Evolutionary conservation across 2,888 invertebrate genomes (phyloP).

Genomic region (Pyrrhosoma nymphula): DNA sequence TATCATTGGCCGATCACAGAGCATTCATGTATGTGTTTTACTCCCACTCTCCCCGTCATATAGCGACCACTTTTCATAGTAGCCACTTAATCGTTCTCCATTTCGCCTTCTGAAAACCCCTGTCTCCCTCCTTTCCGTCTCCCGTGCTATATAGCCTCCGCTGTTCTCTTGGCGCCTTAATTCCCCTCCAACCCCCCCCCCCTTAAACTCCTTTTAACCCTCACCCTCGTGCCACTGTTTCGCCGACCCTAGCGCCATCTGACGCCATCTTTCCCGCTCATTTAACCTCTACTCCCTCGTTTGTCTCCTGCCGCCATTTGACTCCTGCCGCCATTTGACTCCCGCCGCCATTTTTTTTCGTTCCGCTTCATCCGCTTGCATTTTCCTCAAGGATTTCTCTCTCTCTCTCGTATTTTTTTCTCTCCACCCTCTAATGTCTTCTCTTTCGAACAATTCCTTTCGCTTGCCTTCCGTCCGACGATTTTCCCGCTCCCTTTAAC

Average conservation of each 20-base stretch:
- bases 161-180: neutral
- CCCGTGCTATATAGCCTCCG: neutral
- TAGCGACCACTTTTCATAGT: neutral
- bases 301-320: neutral
- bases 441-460: neutral
- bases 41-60: neutral
- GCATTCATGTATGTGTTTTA: neutral
- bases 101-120: neutral
- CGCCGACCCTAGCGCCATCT: neutral
- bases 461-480: neutral
- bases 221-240: neutral
- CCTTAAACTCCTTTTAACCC: neutral
- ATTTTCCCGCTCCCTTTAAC: neutral
- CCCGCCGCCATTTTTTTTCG: neutral
- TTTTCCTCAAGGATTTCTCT: neutral
- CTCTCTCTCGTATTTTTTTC: neutral
- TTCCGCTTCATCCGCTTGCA: neutral
- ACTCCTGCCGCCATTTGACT: neutral
- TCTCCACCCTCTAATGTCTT: neutral
- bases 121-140: neutral
- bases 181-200: neutral
- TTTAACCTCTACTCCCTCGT: neutral
- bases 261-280: slow-evolving; percentile 8
- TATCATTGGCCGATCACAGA: neutral
- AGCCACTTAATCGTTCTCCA: neutral